Evolutionary conservation across 2,113 vertebrate species (phyloP), one percentile per base, ranked within the genome.

Genomic region (Gymnarchus niloticus): DNA sequence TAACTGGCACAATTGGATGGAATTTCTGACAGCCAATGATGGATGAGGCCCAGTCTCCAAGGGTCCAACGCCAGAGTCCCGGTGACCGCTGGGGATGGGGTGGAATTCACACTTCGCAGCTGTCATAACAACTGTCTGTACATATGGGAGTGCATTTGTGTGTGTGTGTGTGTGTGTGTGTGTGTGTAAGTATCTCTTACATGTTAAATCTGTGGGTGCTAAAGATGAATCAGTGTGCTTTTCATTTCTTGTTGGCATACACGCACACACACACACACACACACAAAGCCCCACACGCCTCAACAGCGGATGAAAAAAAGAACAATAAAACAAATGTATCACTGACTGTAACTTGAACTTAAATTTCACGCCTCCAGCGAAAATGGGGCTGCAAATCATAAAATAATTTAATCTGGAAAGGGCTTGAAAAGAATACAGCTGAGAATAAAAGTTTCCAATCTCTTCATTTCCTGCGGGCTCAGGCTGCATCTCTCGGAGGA

Each of bases 41-140:
- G 84, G 88, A 91, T 89, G 90, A 89, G 78, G 41, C 25, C 85
- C 49, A 86, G 83, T 87, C 88, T 89, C 87, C 76, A 57, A 80
- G 88, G 90, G 77, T 76, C 59, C 23, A 9, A 83, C 61, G 86
- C 86, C 76, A 83, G 10, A 77, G 12, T 81, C 76, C 81, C 25
- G 69, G 87, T 85, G 85, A 33, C 90, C 85, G 85, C 89, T 80
- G 85, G 87, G 86, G 89, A 83, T 81, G 51, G 87, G 85, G 57
- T 81, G 83, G 86, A 87, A 87, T 56, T 56, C 88, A 76, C 84
- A 88, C 85, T 87, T 89, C 85, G 87, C 89, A 90, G 88, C 87
- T 90, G 89, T 87, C 46, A 73, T 84, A 33, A 77, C 84, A 56
- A 28, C 84, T 83, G 85, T 83, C 56, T 83, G 85, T 82, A 48